phyloP scores from a whole-genome alignment of 2,888 invertebrate genomes.

The Cataglyphis cursor region DNA sequence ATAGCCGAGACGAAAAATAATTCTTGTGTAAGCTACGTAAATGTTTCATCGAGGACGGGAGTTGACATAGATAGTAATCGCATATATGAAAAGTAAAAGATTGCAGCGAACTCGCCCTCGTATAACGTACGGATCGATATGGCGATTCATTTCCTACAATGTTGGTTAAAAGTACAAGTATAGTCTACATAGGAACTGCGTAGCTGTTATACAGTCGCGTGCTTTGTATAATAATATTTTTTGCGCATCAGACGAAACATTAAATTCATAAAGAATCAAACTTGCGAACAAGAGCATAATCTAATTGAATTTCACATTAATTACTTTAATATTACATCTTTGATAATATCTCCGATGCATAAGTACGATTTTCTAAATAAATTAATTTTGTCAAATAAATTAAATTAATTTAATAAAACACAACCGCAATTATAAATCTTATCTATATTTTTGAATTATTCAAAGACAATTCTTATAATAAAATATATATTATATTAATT shows the following conservation, averaged over 20 bases:
- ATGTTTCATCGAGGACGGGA: constrained; percentile 48
- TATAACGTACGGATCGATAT: constrained; percentile 43
- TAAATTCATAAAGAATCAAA: background rate
- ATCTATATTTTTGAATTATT: background rate
- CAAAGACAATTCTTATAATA: background rate
- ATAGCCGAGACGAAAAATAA: constrained; percentile 14
- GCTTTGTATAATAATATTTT: background rate
- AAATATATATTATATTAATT: background rate
- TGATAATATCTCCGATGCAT: background rate
- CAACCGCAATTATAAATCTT: background rate
- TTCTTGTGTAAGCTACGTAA: background rate
- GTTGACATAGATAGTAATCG: constrained; percentile 48
- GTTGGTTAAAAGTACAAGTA: background rate
- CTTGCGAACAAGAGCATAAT: background rate
- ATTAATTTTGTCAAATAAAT: background rate
- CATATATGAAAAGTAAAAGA: constrained; percentile 13
- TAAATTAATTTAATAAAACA: background rate
- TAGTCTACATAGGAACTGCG: background rate
- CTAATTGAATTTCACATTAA: constrained; percentile 2
- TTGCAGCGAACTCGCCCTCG: constrained; percentile 24
- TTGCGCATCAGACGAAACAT: background rate
- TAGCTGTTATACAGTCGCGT: background rate
- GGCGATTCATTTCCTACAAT: constrained; percentile 32
- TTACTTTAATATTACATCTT: background rate
- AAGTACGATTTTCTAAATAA: background rate